Base-by-base conservation (phyloP, 2,888 invertebrate species). In the Euplagia quadripunctaria region DNA sequence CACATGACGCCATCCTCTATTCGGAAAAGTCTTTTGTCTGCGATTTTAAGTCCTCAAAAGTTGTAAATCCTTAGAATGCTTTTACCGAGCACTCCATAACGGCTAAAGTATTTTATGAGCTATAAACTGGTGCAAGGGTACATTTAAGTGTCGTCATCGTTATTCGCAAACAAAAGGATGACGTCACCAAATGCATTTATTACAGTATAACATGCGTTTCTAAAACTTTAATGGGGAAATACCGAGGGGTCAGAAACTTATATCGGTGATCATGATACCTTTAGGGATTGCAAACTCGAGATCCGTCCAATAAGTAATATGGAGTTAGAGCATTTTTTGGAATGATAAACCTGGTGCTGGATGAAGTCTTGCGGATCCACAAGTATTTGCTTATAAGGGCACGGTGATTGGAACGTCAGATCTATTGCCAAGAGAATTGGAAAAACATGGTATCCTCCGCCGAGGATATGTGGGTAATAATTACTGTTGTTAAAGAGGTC, bases 121-220 rank as follows among this genome's bases (percentile, higher is more conserved):
- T 5, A 66, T 71, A 71, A 71, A 71, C 65, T 31, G 17, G n/a
- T 31, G 55, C 46, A 46, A 46, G 31, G 46, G 64, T 52, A 63
- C 11, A 43, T 42, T 7, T 14, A 4, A 31, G 51, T 71, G 64
- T 17, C 64, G 67, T 71, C 68, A 73, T 64, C 42, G 70, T 70
- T 76, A 43, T 75, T 72, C 61, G 64, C 67, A 51, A 77, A 73
- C 64, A 74, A 58, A 68, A 43, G 17, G 17, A 52, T 71, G 73
- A 68, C 68, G 72, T 68, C 68, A 73, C 49, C 72, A 16, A 69
- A 64, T 73, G 72, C 72, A 69, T 64, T 69, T 64, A 68, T 55
- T 66, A 64, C 31, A 11, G 41, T 61, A 14, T 5, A 41, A 20
- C 31, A 46, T 64, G 64, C 31, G 72, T 46, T 58, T 69, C 55